Percentiles rank a stretch among this genome's conserved stretches.
Evolutionary conservation across 2,113 vertebrate species (phyloP).

Genomic region (Hippoglossus stenolepis): DNA sequence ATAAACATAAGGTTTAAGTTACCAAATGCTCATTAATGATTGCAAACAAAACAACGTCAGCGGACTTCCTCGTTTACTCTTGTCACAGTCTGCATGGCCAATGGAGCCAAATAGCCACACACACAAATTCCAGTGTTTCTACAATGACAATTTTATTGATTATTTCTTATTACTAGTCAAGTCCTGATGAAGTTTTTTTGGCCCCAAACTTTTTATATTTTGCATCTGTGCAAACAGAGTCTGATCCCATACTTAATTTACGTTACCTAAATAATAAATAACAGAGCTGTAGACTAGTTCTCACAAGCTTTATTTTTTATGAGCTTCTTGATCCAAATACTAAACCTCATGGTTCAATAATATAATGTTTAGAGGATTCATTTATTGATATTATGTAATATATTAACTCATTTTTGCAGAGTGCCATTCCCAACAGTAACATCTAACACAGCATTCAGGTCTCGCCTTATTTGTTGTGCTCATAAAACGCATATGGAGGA

Average conservation of each 20-base stretch:
- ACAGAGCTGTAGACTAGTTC: neutral
- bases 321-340: neutral
- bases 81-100: too few species aligned
- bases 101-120: neutral
- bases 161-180: neutral
- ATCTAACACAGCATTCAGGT: neutral
- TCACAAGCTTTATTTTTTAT: neutral
- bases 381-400: neutral
- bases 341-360: neutral
- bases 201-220: neutral
- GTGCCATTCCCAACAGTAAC: neutral
- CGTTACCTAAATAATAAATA: neutral
- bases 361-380: neutral
- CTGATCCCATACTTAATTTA: neutral
- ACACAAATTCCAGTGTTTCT: neutral
- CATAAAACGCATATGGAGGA: conserved; percentile 4
- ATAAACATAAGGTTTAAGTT: too few species aligned
- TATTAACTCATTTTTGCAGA: too few species aligned
- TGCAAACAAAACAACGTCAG: too few species aligned
- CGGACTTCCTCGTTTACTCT: too few species aligned
- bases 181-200: neutral
- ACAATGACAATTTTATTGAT: neutral
- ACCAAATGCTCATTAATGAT: too few species aligned
- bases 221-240: neutral
- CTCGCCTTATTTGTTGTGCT: conserved; percentile 4